These are phyloP conservation scores for Panopea generosa DNA, from an alignment of 2,888 invertebrate species.

Conservation along the genomic window DNA sequence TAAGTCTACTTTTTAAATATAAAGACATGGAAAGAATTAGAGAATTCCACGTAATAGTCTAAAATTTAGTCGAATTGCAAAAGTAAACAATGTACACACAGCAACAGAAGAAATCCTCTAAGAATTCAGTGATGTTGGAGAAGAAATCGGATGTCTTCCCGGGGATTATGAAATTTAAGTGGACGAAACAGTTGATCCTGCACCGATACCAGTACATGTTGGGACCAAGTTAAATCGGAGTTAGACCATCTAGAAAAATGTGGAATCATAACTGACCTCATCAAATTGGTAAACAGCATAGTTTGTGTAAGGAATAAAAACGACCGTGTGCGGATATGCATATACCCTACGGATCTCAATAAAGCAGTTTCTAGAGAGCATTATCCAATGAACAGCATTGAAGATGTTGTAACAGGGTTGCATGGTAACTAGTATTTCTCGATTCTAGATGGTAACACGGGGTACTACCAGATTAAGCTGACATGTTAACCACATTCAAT, in stretches of 20 bases:
- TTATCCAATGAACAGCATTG: too few species aligned
- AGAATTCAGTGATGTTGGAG: constrained; percentile 19
- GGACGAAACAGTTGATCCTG: constrained; percentile 5
- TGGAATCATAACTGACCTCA: constrained; percentile 21
- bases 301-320: too few species aligned
- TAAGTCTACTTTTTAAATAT: constrained; percentile 32
- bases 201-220: constrained; percentile 25
- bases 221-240: constrained; percentile 34
- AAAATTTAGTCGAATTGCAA: too few species aligned
- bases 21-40: constrained; percentile 6
- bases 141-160: constrained; percentile 34
- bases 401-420: too few species aligned
- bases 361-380: too few species aligned
- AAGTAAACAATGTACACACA: too few species aligned
- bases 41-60: constrained; percentile 34
- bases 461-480: too few species aligned
- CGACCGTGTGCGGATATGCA: too few species aligned
- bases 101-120: too few species aligned
- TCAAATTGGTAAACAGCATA: constrained; percentile 12
- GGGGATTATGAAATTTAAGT: constrained; percentile 33
- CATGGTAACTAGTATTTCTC: constrained; percentile 55
- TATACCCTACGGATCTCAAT: too few species aligned
- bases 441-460: constrained; percentile 59
- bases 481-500: too few species aligned
- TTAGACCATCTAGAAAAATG: constrained; percentile 21